Base-by-base conservation (phyloP, 2,113 vertebrate species). In the Balaeniceps rex region DNA sequence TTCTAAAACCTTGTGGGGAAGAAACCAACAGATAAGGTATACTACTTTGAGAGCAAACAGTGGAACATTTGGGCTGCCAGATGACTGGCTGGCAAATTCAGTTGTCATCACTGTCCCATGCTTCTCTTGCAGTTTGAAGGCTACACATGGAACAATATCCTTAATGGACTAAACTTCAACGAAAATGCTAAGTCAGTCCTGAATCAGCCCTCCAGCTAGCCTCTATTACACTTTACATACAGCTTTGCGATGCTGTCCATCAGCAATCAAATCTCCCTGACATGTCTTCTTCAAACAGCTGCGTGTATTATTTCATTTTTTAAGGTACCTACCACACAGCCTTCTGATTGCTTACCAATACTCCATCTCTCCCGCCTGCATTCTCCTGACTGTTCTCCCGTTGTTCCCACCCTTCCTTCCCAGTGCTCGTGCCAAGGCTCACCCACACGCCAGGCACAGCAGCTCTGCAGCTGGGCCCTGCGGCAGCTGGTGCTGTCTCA, bases 1-100 rank as follows among this genome's bases (percentile, higher is more conserved):
- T 94, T 99, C 99, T 80, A 98, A 97, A 55, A 99, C 98, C 99
- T 99, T 93, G 76, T 15, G 25, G 46, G 69, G 24, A 26, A 69
- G 29, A 90, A 79, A 28, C 12, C 52, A 70, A 28, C 57, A 92
- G 72, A 3, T 40, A 60, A 65, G 14, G 15, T 34, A 28, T 8
- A 8, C 29, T 60, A 16, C 22, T 15, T 10, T 25, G 65, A 40
- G 74, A 86, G 36, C 31, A 63, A 85, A 58, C 3, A 57, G 34
- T 15, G 46, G 31, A 87, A 82, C 52, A 19, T 64, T 14, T 21
- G 40, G 58, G 69, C 68, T 90, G 54, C 25, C 44, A 36, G 38
- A 16, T 33, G 24, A 87, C 14, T 44, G n/a, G 28, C 23, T 65
- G 34, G 29, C 40, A 74, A 83, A 63, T 24, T 77, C 40, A 28